Conservation (phyloP, 2,797 vertebrate genomes). For the Prunella strophiata region DNA sequence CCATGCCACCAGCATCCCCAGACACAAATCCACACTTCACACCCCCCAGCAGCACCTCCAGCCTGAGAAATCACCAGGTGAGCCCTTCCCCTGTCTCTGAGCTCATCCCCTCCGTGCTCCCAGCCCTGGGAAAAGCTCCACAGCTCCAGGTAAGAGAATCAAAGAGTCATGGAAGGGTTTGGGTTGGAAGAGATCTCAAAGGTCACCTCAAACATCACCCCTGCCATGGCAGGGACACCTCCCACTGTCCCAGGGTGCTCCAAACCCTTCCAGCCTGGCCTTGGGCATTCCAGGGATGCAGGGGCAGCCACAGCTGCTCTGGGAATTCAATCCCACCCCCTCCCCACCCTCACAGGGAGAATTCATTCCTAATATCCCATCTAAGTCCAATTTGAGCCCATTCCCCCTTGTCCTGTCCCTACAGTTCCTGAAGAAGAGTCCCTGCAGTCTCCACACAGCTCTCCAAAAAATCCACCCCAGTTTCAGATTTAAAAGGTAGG, state of each 20-base stretch:
- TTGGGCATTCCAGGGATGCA: neutral
- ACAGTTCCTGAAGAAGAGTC: neutral
- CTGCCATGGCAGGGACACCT: neutral
- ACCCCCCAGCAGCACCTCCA: neutral
- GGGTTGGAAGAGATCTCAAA: neutral
- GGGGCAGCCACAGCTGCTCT: neutral
- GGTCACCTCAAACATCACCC: neutral
- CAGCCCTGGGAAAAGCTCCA: neutral
- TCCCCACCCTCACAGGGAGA: neutral
- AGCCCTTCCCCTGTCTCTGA: neutral
- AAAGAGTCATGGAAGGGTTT: neutral
- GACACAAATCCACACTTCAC: neutral
- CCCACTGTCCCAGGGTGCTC: accelerated
- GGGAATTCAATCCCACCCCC: neutral
- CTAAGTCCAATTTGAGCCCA: neutral
- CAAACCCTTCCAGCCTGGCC: neutral
- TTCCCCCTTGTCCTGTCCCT: neutral
- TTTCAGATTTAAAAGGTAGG: neutral
- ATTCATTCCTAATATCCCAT: neutral
- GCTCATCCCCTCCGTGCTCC: neutral
- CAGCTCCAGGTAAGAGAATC: neutral
- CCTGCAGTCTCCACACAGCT: neutral
- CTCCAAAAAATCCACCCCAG: neutral
- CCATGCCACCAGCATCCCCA: neutral
- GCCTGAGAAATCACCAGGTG: neutral